These are phyloP conservation scores for Pipra filicauda DNA, from an alignment of 2,113 vertebrate species.

Conservation along the genomic window DNA sequence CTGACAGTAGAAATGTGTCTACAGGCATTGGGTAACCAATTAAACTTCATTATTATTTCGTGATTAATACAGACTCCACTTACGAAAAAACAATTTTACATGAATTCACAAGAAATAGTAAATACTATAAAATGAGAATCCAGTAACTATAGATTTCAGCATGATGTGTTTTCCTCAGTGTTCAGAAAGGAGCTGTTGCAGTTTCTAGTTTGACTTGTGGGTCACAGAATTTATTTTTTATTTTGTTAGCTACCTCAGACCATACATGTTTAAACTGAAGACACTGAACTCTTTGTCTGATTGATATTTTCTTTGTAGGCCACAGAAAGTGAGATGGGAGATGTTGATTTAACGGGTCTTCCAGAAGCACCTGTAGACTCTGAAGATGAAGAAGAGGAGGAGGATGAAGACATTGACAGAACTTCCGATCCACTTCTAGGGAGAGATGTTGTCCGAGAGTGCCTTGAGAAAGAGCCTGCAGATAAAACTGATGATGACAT, in stretches of 20 bases:
- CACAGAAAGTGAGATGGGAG: slow-evolving; percentile 94
- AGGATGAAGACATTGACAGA: slow-evolving; percentile 95
- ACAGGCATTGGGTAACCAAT: not conserved
- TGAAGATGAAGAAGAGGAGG: slow-evolving; percentile 96
- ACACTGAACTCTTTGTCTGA: not conserved
- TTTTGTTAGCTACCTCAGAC: not conserved
- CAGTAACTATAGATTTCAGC: not conserved
- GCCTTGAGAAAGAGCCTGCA: slow-evolving; percentile 93
- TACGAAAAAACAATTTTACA: not conserved
- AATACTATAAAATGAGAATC: not conserved
- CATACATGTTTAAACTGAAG: not conserved
- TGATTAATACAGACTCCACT: not conserved
- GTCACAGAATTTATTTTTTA: not conserved
- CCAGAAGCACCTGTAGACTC: slow-evolving; percentile 95
- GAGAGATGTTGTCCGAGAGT: slow-evolving; percentile 92
- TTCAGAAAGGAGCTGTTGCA: not conserved
- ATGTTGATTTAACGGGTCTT: slow-evolving; percentile 94
- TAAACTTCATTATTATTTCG: not conserved
- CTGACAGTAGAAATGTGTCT: not conserved
- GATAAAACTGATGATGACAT: slow-evolving; percentile 96
- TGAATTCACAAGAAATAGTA: not conserved
- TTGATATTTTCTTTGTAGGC: slow-evolving; percentile 76
- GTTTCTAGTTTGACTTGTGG: not conserved
- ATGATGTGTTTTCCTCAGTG: fast-evolving
- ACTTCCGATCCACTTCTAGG: slow-evolving; percentile 87